A percentile compares a stretch with the other conserved stretches of the same genome.
phyloP scores from a whole-genome alignment of 2,888 invertebrate species.

The Trichopria drosophilae region DNA sequence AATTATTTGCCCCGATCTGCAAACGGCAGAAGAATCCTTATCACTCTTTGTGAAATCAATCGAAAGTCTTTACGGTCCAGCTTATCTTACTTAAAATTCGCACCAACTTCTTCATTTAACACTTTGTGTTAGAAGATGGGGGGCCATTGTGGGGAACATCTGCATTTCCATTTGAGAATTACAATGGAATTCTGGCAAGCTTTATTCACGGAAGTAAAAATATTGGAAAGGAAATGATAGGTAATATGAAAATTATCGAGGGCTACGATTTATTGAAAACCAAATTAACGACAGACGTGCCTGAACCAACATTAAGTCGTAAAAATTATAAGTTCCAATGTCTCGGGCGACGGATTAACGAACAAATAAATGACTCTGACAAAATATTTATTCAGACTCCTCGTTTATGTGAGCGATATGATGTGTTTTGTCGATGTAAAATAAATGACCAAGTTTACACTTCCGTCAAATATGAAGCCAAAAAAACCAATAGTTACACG shows the following conservation, averaged over 20 bases:
- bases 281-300: no score
- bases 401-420: no score
- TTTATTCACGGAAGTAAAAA: slow-evolving; percentile 34
- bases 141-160: slow-evolving; percentile 38
- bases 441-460: no score
- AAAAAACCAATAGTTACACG: no score
- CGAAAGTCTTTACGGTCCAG: slow-evolving; percentile 28
- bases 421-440: no score
- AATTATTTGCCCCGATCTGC: slow-evolving; percentile 25
- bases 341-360: no score
- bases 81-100: slow-evolving; percentile 34
- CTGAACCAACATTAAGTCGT: no score
- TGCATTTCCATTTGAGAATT: slow-evolving; percentile 38
- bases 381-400: no score
- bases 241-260: slow-evolving; percentile 31
- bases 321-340: no score
- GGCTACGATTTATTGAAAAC: slow-evolving; percentile 30
- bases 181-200: slow-evolving; percentile 34
- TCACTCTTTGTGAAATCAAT: slow-evolving; percentile 34
- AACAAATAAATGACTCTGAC: no score
- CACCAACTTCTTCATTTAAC: slow-evolving; percentile 38
- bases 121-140: slow-evolving; percentile 36
- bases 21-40: slow-evolving; percentile 27
- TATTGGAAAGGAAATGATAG: slow-evolving; percentile 31
- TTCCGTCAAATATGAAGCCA: no score